A percentile compares a stretch with the other conserved stretches of the same genome.
Conservation (phyloP, 1,140 invertebrate species). For the Dreissena rostriformis region DNA sequence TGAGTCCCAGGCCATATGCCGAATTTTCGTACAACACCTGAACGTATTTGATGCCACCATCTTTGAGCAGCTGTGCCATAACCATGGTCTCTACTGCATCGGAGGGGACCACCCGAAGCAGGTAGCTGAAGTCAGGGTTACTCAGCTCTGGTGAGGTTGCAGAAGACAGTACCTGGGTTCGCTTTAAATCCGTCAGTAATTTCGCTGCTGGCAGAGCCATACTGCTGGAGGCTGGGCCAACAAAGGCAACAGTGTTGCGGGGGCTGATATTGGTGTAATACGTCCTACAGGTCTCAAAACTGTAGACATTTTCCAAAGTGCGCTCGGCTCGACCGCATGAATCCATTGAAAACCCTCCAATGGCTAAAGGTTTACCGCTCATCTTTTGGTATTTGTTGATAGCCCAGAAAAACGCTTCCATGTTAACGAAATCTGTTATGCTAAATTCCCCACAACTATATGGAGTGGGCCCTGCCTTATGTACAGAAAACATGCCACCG, state of each 20-base stretch:
- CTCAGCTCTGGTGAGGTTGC: conserved; percentile 62
- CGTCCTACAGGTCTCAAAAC: conserved; percentile 66
- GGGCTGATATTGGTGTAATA: conserved; percentile 57
- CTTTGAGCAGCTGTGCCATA: conserved; percentile 54
- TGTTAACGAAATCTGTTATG: conserved; percentile 60
- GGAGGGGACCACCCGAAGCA: conserved; percentile 68
- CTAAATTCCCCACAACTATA: conserved; percentile 60
- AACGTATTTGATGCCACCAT: conserved; percentile 55
- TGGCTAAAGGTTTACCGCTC: conserved; percentile 32
- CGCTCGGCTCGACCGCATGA: conserved; percentile 65
- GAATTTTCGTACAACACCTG: conserved; percentile 62
- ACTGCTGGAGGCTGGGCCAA: conserved; percentile 63
- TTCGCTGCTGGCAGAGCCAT: conserved; percentile 58
- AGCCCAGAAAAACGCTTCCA: conserved; percentile 76
- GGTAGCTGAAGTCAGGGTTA: conserved; percentile 57
- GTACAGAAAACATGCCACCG: conserved; percentile 69
- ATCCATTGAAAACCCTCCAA: conserved; percentile 73
- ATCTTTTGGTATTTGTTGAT: conserved; percentile 58
- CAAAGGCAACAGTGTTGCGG: conserved; percentile 65
- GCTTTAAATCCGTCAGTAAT: conserved; percentile 63
- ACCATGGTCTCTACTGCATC: conserved; percentile 52
- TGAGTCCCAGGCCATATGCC: conserved; percentile 62
- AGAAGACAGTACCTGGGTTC: conserved; percentile 62
- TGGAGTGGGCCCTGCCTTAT: conserved; percentile 56
- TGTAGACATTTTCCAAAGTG: conserved; percentile 67